A percentile compares a stretch with the other conserved stretches of the same genome.
Conservation (phyloP, 2,888 invertebrate species). For the Philereme vetulata region DNA sequence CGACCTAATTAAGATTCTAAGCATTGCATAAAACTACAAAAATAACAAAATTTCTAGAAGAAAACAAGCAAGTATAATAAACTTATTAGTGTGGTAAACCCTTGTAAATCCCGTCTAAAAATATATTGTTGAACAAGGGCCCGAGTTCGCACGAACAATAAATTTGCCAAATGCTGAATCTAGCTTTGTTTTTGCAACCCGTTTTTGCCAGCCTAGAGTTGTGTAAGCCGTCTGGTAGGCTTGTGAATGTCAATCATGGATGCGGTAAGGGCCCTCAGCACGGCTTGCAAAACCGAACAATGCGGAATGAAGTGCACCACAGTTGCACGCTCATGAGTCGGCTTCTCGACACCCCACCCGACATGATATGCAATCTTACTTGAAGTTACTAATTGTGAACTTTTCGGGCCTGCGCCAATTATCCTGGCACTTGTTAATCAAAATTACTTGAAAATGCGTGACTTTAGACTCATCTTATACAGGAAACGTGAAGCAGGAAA, state of each 20-base stretch:
- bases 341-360: conserved; percentile 23
- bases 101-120: conserved; percentile 9
- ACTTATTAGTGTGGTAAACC: conserved; percentile 6
- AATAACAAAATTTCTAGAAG: not conserved
- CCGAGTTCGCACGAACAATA: conserved; percentile 20
- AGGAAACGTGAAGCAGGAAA: conserved; percentile 1
- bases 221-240: conserved; percentile 55
- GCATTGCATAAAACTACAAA: no score
- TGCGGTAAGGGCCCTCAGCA: conserved; percentile 62
- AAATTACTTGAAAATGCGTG: not conserved
- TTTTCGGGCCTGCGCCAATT: not conserved
- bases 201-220: conserved; percentile 47
- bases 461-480: not conserved
- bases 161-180: conserved; percentile 25
- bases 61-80: not conserved
- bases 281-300: conserved; percentile 70
- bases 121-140: conserved; percentile 21
- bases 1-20: not conserved
- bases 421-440: not conserved
- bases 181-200: conserved; percentile 40
- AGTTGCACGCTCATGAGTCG: conserved; percentile 41
- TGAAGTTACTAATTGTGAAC: conserved; percentile 3
- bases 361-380: conserved; percentile 11
- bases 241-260: conserved; percentile 72
- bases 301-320: conserved; percentile 67